Evolutionary conservation across 2,113 vertebrate genomes (phyloP), one percentile per base, ranked within the genome.

Genomic region (Nycticorax nycticorax): DNA sequence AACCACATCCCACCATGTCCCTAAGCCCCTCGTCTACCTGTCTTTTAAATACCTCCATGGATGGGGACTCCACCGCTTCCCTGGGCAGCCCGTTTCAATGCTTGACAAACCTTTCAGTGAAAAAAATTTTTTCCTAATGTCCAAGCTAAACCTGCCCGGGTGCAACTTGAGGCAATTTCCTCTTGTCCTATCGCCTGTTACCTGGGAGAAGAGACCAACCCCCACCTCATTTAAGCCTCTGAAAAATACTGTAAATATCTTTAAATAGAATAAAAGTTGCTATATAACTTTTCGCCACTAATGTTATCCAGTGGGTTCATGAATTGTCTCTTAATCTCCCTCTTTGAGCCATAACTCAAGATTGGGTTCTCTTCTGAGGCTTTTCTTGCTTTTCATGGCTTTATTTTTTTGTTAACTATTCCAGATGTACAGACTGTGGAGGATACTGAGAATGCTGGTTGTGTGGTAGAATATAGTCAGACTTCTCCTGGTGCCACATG

Each of bases 381-480:
- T 79, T 48, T 81, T 59, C 23, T 45, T 78, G 10, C 13, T 22
- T 90, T 62, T 80, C 3, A 15, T 63, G 47, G 41, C 20, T 20
- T 4, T n/a, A n/a, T n/a, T 22, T 66, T 74, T 26, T 35, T 9
- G 4, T 35, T 33, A 17, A 27, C 13, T 48, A 39, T 22, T 37
- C 24, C 10, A 7, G 9, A 5, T n/a, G 12, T 26, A 41, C 3
- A 3, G 39, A 5, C 10, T 45, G 12, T 47, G 33, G 60, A 82
- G 30, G 17, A 5, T 27, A 67, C 41, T 13, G 47, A 6, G 24
- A 8, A 0, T 39, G 12, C n/a, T 2, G 3, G 8, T 45, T 69
- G 9, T 33, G 27, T 32, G 20, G 37, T 27, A 53, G 21, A 24
- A 74, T 30, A 13, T 8, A 30, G 15, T 59, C 33, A 53, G 43